These are phyloP conservation scores for Sarcophaga rosellei DNA, from an alignment of 2,888 invertebrate genomes.

Conservation along the genomic window DNA sequence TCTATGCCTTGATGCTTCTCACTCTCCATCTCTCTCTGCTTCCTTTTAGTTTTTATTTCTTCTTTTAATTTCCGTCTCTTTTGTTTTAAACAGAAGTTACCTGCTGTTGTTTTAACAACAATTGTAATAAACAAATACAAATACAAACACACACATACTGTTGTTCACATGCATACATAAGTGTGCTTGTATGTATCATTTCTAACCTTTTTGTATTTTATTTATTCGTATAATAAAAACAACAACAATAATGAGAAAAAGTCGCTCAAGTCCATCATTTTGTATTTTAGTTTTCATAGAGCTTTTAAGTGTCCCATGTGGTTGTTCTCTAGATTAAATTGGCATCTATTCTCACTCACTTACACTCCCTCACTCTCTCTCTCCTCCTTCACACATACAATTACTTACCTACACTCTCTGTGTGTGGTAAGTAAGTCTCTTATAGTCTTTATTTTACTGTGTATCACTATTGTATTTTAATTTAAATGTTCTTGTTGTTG, in stretches of 20 bases:
- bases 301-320: slow-evolving; percentile 77
- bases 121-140: neutral
- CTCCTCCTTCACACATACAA: neutral
- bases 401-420: too few relatives aligned
- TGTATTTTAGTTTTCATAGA: slow-evolving; percentile 54
- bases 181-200: neutral
- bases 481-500: slow-evolving; percentile 44
- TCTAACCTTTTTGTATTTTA: too few relatives aligned
- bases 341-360: slow-evolving; percentile 75
- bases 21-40: neutral
- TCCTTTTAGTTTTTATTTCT: neutral
- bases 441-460: slow-evolving; percentile 5
- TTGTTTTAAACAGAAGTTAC: slow-evolving; percentile 64
- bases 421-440: slow-evolving; percentile 24
- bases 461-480: slow-evolving; percentile 29
- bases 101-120: slow-evolving; percentile 57
- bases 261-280: slow-evolving; percentile 62
- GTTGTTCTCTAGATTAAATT: slow-evolving; percentile 78
- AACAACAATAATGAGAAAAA: neutral
- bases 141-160: neutral
- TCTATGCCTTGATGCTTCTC: neutral
- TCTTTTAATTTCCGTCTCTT: slow-evolving; percentile 54
- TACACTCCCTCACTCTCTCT: slow-evolving; percentile 67
- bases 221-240: neutral
- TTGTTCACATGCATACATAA: neutral